Base-by-base conservation (phyloP, 2,113 vertebrate genomes). In the Paramisgurnus dabryanus region DNA sequence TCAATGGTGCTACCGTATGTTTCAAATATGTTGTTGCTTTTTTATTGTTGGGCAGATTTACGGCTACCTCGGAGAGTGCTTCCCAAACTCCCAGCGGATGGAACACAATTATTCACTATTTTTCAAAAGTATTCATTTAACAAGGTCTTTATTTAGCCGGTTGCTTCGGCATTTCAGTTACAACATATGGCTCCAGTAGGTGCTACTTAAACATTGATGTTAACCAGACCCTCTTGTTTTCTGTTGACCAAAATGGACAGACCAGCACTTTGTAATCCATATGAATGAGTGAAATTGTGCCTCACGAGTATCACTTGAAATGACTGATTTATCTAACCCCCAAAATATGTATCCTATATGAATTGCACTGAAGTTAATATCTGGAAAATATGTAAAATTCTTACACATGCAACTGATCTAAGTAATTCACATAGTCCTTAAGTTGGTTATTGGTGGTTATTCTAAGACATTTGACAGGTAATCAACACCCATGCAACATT, bases 1-100 rank as follows among this genome's bases (percentile, higher is more conserved):
- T 91, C 86, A 87, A 83, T 87, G 95, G 95, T 96, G 95, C 96
- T 98, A 94, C 55, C 0, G 4, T 57, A 53, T 67, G 85, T 60
- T 64, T 9, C 76, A 74, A 45, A 63, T 61, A 49, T 57, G 12
- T 61, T 85, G 84, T 90, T 67, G 76, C 84, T 80, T 92, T 84
- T 71, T 49, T 76, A 9, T 83, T 82, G 43, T 71, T 86, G 89
- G 84, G 83, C 34, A 87, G 88, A 64, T 88, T 93, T 89, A 79
- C 66, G 91, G 95, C 92, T 95, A 95, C 94, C 93, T 96, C 95
- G 88, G 92, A 88, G 85, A 89, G 84, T 84, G 83, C 73, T 81
- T 76, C 76, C 85, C 87, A 85, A 83, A 87, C 84, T 85, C 88
- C 50, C 60, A 7, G 39, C 75, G 83, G 68, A 80, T 82, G 83